These are phyloP conservation scores for Drosophila pallidifrons DNA, from an alignment of 1,140 invertebrate species.

Conservation along the genomic window DNA sequence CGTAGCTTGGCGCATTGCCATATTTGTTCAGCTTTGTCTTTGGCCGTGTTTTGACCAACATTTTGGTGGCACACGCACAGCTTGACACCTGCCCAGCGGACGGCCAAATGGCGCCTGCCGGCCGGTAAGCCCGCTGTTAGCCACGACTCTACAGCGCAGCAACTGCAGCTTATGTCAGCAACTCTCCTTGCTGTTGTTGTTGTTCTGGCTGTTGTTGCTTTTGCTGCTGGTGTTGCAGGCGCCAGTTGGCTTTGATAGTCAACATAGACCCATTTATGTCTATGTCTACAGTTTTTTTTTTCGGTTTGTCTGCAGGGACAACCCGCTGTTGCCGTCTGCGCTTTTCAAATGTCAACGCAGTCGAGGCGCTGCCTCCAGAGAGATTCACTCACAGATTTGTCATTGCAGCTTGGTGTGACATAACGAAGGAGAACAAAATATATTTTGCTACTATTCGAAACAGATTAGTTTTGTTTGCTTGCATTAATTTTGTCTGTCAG, in stretches of 20 bases:
- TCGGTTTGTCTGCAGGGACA: conserved; percentile 53
- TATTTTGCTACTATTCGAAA: neutral
- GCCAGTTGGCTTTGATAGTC: conserved; percentile 40
- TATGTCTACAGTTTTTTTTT: conserved; percentile 30
- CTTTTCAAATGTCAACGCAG: conserved; percentile 63
- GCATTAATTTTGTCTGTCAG: too few species aligned
- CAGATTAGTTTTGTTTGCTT: neutral
- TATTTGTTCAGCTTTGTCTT: conserved; percentile 26
- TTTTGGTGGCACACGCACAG: conserved; percentile 72
- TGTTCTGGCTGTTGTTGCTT: conserved; percentile 12
- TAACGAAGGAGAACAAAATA: neutral
- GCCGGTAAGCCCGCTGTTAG: conserved; percentile 1
- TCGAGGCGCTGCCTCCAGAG: conserved; percentile 14
- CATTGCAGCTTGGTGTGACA: neutral
- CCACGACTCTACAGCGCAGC: conserved; percentile 3
- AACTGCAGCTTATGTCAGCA: conserved; percentile 8
- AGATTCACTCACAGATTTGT: conserved; percentile 23
- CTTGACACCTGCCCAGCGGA: conserved; percentile 70
- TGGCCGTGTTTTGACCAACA: conserved; percentile 31
- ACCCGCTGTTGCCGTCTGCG: conserved; percentile 60
- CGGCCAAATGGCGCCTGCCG: conserved; percentile 31
- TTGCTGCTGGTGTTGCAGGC: conserved; percentile 46
- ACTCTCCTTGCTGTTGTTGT: neutral
- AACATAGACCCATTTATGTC: conserved; percentile 11
- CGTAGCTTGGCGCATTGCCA: conserved; percentile 25